phyloP scores from a whole-genome alignment of 2,888 invertebrate genomes.

The Tryphoninae sp. region DNA sequence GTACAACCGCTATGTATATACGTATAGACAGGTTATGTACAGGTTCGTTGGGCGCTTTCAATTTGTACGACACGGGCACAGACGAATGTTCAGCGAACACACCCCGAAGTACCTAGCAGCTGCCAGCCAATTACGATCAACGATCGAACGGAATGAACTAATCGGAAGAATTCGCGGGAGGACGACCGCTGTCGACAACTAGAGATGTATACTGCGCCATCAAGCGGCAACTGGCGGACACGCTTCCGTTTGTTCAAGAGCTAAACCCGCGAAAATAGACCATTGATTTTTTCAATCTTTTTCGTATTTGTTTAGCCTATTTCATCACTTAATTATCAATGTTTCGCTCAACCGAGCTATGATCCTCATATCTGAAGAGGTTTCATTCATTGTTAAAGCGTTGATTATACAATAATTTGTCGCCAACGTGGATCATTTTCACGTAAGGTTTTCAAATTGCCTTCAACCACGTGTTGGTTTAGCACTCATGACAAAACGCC shows the following conservation, averaged over 20 bases:
- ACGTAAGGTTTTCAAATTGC: neutral
- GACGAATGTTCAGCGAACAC: neutral
- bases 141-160: conserved; percentile 3
- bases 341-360: neutral
- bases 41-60: conserved; percentile 5
- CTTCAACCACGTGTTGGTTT: neutral
- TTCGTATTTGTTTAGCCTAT: neutral
- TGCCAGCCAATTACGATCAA: neutral
- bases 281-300: neutral
- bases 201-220: neutral
- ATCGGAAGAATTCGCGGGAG: conserved; percentile 33
- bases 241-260: neutral
- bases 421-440: neutral
- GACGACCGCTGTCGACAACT: neutral
- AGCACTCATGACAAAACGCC: neutral
- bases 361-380: neutral
- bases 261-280: neutral
- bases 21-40: neutral
- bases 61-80: neutral
- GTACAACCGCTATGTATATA: neutral
- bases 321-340: neutral
- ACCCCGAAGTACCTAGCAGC: neutral
- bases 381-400: neutral
- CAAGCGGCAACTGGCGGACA: neutral
- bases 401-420: neutral